These are phyloP conservation scores for Hydrophis major DNA, from an alignment of 2,797 vertebrate genomes.

Conservation along the genomic window DNA sequence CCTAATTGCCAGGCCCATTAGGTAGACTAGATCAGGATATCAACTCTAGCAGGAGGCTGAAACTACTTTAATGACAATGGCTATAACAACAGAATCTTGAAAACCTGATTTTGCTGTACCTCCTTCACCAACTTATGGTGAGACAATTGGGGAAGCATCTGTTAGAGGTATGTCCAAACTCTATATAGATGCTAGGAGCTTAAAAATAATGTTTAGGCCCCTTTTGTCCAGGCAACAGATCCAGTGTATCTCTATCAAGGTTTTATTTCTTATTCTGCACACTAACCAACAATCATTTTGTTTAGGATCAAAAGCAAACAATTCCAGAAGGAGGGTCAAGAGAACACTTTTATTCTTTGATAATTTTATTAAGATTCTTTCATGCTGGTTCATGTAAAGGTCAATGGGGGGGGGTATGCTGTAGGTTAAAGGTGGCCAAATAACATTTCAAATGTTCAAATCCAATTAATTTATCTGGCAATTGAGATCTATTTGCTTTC, in stretches of 20 bases:
- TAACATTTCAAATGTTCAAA: not conserved
- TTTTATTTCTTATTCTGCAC: not conserved
- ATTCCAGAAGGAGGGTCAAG: not conserved
- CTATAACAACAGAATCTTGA: not conserved
- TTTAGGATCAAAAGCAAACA: not conserved
- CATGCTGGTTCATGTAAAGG: not conserved
- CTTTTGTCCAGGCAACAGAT: not conserved
- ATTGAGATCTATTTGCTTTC: not conserved
- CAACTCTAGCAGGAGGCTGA: not conserved
- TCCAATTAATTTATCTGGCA: not conserved
- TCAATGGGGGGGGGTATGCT: not conserved
- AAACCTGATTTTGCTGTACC: not conserved
- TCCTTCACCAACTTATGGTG: not conserved
- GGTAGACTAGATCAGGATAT: not conserved
- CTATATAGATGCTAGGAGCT: not conserved
- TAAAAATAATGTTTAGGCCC: not conserved
- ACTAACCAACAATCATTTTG: not conserved
- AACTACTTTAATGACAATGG: not conserved
- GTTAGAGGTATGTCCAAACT: not conserved
- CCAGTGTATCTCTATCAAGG: not conserved
- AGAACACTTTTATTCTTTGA: not conserved
- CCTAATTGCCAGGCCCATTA: not conserved
- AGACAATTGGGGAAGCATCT: not conserved
- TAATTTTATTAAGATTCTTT: not conserved
- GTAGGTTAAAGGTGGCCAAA: not conserved